These are phyloP conservation scores for Pemphigus obesinymphae DNA, from an alignment of 1,140 invertebrate species.

Conservation along the genomic window DNA sequence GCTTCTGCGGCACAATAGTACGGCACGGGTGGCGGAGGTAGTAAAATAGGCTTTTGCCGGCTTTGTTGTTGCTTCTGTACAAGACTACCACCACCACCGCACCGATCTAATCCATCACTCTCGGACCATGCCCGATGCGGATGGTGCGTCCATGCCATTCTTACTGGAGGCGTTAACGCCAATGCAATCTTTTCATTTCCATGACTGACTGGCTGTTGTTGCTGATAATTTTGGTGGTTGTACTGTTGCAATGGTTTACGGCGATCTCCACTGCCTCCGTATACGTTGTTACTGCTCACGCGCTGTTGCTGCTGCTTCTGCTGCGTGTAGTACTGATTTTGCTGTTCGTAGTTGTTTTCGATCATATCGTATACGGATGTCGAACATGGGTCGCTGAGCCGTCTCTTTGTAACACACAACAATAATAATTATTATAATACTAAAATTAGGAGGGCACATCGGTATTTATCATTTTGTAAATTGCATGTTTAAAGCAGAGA, in stretches of 20 bases:
- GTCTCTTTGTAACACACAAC: not conserved
- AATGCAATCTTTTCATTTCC: not conserved
- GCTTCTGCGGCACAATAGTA: not conserved
- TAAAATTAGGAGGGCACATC: no score
- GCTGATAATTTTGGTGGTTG: not conserved
- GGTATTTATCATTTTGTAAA: no score
- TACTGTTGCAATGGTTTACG: not conserved
- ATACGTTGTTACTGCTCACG: no score
- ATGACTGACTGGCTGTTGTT: not conserved
- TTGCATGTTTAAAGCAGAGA: not conserved
- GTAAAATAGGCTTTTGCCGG: not conserved
- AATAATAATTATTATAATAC: no score
- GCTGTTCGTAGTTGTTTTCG: not conserved
- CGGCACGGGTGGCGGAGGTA: not conserved
- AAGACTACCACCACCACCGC: not conserved
- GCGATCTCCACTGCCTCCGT: not conserved
- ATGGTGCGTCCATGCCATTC: not conserved
- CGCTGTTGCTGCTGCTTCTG: not conserved
- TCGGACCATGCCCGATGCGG: slow-evolving; percentile 6
- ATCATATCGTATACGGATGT: not conserved
- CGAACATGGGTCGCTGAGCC: slow-evolving; percentile 5
- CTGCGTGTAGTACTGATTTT: not conserved
- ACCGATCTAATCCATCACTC: not conserved
- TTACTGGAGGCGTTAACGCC: not conserved
- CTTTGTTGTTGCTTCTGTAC: not conserved